These are phyloP conservation scores for Leptinotarsa juncta DNA, from an alignment of 2,888 invertebrate species.

Conservation along the genomic window DNA sequence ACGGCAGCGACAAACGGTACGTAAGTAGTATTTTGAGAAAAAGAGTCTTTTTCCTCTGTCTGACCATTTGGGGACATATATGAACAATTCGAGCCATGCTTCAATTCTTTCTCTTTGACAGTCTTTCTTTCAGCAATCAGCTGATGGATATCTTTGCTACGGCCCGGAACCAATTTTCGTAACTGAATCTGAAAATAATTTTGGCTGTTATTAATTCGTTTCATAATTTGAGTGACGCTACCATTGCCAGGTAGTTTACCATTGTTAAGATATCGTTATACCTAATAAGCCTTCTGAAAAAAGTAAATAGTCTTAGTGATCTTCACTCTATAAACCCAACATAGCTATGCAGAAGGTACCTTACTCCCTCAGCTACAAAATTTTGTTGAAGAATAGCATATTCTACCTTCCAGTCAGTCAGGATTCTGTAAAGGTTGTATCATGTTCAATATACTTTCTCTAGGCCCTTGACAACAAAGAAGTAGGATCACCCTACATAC, in stretches of 20 bases:
- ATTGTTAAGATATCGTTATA: no score
- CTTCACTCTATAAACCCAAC: no score
- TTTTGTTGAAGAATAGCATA: no score
- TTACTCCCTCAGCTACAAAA: no score
- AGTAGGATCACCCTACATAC: no score
- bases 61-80: slow-evolving; percentile 52
- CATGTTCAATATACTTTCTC: no score
- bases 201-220: neutral
- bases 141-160: slow-evolving; percentile 59
- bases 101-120: slow-evolving; percentile 56
- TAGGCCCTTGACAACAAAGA: no score
- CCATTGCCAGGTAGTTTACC: neutral
- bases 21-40: slow-evolving; percentile 52
- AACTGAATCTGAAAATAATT: slow-evolving; percentile 54
- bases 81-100: slow-evolving; percentile 47
- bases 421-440: no score
- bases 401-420: no score
- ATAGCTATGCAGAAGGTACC: no score
- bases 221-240: slow-evolving; percentile 1
- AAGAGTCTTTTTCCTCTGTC: slow-evolving; percentile 50
- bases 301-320: no score
- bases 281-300: no score
- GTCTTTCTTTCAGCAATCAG: slow-evolving; percentile 58
- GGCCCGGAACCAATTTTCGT: slow-evolving; percentile 57
- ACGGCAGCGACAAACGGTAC: slow-evolving; percentile 51